Conservation (phyloP, 2,113 vertebrate species). For the Muntiacus reevesi region DNA sequence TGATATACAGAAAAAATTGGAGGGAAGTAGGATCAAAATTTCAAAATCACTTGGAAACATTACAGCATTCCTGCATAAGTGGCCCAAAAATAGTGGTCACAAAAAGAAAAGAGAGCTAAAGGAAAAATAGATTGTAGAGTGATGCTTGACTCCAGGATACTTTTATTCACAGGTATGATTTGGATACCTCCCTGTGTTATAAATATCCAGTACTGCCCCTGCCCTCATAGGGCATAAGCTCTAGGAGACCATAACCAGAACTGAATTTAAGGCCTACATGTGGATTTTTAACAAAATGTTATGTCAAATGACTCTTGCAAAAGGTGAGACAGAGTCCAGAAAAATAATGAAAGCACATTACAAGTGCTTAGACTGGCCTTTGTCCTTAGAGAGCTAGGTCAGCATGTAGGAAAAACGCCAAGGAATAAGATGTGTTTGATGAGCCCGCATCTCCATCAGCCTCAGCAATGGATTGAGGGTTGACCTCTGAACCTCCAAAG, state of each 20-base stretch:
- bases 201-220: background rate
- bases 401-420: background rate
- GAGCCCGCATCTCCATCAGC: background rate
- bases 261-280: background rate
- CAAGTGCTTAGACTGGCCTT: background rate
- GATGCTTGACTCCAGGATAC: background rate
- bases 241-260: background rate
- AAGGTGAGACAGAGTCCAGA: background rate
- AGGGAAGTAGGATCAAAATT: background rate
- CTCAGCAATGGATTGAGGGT: background rate
- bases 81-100: background rate
- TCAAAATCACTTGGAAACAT: background rate
- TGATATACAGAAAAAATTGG: background rate
- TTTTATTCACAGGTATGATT: background rate
- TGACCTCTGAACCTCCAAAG: background rate
- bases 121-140: background rate
- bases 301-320: background rate
- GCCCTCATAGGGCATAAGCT: background rate
- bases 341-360: background rate
- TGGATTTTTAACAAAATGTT: background rate
- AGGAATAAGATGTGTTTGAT: background rate
- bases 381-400: background rate
- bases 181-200: background rate
- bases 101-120: background rate
- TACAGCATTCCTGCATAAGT: background rate